Percentiles rank a stretch among this genome's conserved stretches.
Conservation (phyloP, 2,113 vertebrate species). For the Hyla sarda region DNA sequence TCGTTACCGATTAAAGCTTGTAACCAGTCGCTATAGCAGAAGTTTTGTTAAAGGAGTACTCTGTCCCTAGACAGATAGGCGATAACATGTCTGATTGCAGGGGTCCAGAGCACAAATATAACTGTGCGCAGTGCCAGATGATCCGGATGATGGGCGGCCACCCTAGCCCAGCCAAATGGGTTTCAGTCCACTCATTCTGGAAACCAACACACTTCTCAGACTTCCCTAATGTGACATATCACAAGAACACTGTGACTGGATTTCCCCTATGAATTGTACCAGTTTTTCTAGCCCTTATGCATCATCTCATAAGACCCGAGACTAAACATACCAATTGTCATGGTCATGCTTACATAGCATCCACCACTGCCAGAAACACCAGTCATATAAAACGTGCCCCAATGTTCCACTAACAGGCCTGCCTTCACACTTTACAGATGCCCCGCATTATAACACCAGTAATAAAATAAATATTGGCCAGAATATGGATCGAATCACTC, state of each 20-base stretch:
- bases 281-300: not conserved
- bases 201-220: too few relatives aligned
- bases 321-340: not conserved
- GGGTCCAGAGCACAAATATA: too few relatives aligned
- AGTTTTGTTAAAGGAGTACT: too few relatives aligned
- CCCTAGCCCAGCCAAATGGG: too few relatives aligned
- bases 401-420: not conserved
- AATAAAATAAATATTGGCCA: constrained; percentile 56
- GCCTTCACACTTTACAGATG: constrained; percentile 31
- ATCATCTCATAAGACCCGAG: not conserved
- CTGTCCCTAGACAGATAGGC: too few relatives aligned
- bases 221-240: too few relatives aligned
- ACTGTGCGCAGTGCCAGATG: too few relatives aligned
- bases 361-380: constrained; percentile 1
- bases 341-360: not conserved
- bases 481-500: constrained; percentile 65
- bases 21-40: too few relatives aligned
- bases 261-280: not conserved
- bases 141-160: too few relatives aligned
- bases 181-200: too few relatives aligned
- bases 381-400: not conserved
- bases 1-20: too few relatives aligned
- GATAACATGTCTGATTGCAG: too few relatives aligned
- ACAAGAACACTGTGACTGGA: not conserved
- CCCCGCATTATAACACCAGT: not conserved